A percentile compares a stretch with the other conserved stretches of the same genome.
phyloP scores from a whole-genome alignment of 2,797 vertebrate genomes.

The Cossypha polioptera region DNA sequence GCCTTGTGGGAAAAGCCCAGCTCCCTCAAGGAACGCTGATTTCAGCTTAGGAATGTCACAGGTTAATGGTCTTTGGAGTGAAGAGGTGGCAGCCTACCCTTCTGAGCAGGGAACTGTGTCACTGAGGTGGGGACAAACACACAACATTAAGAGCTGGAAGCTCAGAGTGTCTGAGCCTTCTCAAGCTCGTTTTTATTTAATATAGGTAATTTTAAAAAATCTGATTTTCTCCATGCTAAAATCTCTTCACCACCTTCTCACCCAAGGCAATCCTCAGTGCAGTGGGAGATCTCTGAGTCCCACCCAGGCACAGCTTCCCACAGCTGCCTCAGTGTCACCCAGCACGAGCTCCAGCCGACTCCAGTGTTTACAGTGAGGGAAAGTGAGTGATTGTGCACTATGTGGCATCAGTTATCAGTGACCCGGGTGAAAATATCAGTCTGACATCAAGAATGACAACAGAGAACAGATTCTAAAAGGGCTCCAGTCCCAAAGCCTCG shows the following conservation, averaged over 20 bases:
- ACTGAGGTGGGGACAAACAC: background rate
- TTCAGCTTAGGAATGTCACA: rapidly evolving
- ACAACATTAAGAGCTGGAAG: background rate
- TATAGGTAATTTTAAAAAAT: background rate
- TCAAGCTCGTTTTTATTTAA: background rate
- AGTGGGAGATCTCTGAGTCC: background rate
- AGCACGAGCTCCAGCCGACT: background rate
- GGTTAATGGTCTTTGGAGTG: background rate
- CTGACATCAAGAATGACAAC: background rate
- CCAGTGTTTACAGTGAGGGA: background rate
- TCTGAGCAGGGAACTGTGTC: background rate
- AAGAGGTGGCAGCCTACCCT: background rate
- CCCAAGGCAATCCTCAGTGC: background rate
- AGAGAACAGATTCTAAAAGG: background rate
- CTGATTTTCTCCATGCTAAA: background rate
- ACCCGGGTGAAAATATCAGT: background rate
- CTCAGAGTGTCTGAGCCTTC: background rate
- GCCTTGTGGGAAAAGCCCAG: background rate
- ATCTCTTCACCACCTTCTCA: background rate
- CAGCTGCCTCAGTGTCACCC: background rate
- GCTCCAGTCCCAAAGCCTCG: background rate
- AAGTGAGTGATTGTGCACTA: background rate
- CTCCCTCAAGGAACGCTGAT: background rate
- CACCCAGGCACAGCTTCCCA: background rate
- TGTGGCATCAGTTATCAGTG: background rate